These are phyloP conservation scores for Chrysopilus asiliformis DNA, from an alignment of 2,888 invertebrate species.

Conservation along the genomic window DNA sequence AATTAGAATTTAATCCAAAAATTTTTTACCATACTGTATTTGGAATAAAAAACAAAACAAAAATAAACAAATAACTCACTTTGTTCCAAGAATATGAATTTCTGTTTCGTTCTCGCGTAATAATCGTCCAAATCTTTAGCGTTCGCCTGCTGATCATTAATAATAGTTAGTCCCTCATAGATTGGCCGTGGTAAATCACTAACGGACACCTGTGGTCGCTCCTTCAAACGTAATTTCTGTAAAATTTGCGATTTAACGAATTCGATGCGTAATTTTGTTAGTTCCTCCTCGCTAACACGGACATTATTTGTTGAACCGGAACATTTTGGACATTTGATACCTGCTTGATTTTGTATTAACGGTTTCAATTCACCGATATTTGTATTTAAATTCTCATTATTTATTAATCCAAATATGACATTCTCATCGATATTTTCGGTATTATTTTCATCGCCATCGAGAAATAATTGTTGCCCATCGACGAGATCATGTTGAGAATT, in stretches of 20 bases:
- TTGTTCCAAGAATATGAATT: slow-evolving; percentile 67
- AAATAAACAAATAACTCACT: slow-evolving; percentile 45
- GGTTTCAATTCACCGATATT: background rate
- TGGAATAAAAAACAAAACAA: too few species aligned
- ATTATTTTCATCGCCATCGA: slow-evolving; percentile 13
- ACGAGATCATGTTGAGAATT: too few species aligned
- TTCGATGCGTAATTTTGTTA: slow-evolving; percentile 60
- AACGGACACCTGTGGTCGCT: slow-evolving; percentile 46
- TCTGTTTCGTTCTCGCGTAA: slow-evolving; percentile 71
- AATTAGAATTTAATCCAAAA: too few species aligned
- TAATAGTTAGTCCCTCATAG: slow-evolving; percentile 53
- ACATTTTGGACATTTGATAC: slow-evolving; percentile 28
- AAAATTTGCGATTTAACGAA: slow-evolving; percentile 75
- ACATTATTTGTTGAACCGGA: slow-evolving; percentile 14
- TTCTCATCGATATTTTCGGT: background rate
- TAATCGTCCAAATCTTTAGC: slow-evolving; percentile 54
- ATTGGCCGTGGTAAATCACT: slow-evolving; percentile 61
- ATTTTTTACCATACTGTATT: too few species aligned
- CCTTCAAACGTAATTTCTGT: slow-evolving; percentile 62
- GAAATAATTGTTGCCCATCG: too few species aligned
- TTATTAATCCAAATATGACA: too few species aligned
- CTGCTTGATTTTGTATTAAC: too few species aligned
- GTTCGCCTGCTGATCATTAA: slow-evolving; percentile 24
- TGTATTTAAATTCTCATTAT: slow-evolving; percentile 2
- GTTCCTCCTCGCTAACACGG: slow-evolving; percentile 40